Base-by-base conservation (phyloP, 2,113 vertebrate genomes). In the Campylomormyrus numenius region DNA sequence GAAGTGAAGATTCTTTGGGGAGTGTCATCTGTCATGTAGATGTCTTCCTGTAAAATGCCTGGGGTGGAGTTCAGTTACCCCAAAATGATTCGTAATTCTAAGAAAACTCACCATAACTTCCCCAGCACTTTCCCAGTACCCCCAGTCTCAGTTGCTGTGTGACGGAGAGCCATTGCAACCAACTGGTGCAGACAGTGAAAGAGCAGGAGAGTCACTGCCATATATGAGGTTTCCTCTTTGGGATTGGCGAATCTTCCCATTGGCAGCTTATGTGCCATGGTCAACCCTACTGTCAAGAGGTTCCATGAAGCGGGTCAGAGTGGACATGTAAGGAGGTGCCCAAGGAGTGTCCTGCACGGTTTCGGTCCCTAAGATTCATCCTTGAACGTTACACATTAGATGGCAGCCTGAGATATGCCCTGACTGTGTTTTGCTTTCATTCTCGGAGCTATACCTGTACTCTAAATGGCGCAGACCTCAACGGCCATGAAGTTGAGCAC, bases 371-470 rank as follows among this genome's bases (percentile, higher is more conserved):
- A 3, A 6, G 35, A 39, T 46, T 66, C 88, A 48, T 66, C 62
- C 62, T 17, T 27, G 88, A 83, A 83, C 19, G 46, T 31, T 52
- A 6, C 31, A 11, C 13, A 35, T 77, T 31, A 80, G 39, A 46
- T 24, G 24, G 56, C 39, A n/a, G 35, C 39, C 56, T 21, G 35
- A 45, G 19, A 46, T 42, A 8, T 21, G 62, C n/a, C 5, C 15
- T n/a, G 35, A 53, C 56, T 46, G 39, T 45, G 35, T 92, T 92
- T 86, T 88, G 85, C 90, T 66, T 74, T 77, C 85, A 80, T 39
- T 17, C 74, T 80, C 35, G 35, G 74, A 80, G 74, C 74, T 80
- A 42, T 39, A 39, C 31, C 74, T 80, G 35, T 42, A 42, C 35
- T 42, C 35, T 42, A 80, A 56, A 86, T 80, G 35, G 35, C 17